A percentile compares a stretch with the other conserved stretches of the same genome.
Conservation (phyloP, 2,797 vertebrate species). For the Thripadectes ignobilis region DNA sequence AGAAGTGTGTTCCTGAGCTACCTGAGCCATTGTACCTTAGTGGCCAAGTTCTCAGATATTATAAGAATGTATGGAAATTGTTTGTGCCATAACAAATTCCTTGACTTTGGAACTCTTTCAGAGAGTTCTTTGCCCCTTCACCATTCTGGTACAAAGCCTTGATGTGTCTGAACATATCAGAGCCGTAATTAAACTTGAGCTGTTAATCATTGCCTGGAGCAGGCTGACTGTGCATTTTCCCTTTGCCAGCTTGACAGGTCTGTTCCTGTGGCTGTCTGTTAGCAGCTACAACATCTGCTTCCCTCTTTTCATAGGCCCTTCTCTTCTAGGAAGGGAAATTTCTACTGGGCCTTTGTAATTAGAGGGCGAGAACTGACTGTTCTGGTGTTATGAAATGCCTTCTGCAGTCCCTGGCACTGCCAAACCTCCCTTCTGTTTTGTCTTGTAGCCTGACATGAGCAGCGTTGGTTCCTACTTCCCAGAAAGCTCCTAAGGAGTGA, state of each 20-base stretch:
- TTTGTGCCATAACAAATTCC: background rate
- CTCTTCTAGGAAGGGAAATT: background rate
- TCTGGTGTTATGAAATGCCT: background rate
- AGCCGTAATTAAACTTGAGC: background rate
- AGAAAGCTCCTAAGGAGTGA: conserved; percentile 4
- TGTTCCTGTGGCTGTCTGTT: background rate
- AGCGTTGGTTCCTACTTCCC: background rate
- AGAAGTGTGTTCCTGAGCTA: background rate
- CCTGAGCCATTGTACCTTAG: background rate
- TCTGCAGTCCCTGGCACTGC: background rate
- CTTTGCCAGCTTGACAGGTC: background rate
- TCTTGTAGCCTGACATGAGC: conserved; percentile 66
- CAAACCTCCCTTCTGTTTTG: conserved; percentile 24
- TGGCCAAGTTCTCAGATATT: background rate
- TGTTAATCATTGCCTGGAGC: background rate
- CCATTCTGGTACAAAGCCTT: background rate
- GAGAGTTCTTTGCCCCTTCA: background rate
- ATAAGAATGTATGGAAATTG: background rate
- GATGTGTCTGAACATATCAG: background rate
- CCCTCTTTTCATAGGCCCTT: background rate
- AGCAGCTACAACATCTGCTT: background rate
- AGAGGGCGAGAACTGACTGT: background rate
- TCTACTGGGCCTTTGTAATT: background rate
- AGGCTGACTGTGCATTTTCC: background rate
- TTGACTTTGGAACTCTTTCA: background rate